Evolutionary conservation across 2,113 vertebrate species (phyloP).

Genomic region (Sylvia atricapilla): DNA sequence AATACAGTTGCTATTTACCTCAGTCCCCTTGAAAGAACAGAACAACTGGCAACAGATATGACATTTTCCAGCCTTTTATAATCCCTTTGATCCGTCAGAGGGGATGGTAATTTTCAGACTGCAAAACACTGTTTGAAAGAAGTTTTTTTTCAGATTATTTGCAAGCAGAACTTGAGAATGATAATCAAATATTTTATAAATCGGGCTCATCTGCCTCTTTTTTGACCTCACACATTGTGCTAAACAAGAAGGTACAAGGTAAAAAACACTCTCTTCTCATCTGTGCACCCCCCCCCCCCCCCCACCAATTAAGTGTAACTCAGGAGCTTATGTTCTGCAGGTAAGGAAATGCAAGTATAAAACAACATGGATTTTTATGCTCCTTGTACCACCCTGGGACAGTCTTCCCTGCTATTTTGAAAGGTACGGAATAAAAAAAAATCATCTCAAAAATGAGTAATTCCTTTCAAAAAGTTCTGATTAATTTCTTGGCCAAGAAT

Average conservation of each 20-base stretch:
- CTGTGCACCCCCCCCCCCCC: fast-evolving
- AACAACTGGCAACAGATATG: neutral
- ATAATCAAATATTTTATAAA: neutral
- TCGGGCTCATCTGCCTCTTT: fast-evolving
- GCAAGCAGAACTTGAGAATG: neutral
- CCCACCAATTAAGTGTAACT: fast-evolving
- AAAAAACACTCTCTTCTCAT: fast-evolving
- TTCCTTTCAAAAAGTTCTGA: neutral
- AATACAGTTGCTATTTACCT: neutral
- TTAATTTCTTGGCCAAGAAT: neutral
- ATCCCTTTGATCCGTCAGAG: neutral
- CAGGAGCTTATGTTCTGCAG: neutral
- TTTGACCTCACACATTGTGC: fast-evolving
- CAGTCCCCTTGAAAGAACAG: neutral
- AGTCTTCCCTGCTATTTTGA: neutral
- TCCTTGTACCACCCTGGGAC: neutral
- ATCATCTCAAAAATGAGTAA: fast-evolving
- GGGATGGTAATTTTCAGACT: neutral
- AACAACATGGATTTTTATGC: neutral
- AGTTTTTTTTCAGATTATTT: neutral
- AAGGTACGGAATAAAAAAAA: neutral
- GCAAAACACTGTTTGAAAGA: neutral
- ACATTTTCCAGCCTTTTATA: neutral
- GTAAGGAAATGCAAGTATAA: neutral
- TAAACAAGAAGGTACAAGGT: neutral